A percentile compares a stretch with the other conserved stretches of the same genome.
Evolutionary conservation across 2,113 vertebrate genomes (phyloP).

Genomic region (Rhagologus leucostigma): DNA sequence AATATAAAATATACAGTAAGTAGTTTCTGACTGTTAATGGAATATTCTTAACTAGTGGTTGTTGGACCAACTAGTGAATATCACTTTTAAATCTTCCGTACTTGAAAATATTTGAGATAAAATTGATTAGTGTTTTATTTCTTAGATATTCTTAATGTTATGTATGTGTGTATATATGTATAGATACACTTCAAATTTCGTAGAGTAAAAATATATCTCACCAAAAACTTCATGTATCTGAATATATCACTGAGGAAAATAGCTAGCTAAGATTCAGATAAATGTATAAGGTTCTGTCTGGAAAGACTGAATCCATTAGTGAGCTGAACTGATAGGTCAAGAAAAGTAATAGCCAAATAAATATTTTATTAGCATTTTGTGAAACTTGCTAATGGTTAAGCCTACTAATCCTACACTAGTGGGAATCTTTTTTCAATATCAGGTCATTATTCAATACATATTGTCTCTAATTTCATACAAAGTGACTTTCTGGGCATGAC

Average conservation of each 20-base stretch:
- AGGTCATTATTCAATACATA: neutral
- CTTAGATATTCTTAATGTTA: neutral
- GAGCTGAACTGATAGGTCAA: constrained; percentile 85
- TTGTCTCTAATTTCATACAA: neutral
- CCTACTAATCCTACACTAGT: constrained; percentile 29
- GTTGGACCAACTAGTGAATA: neutral
- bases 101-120: neutral
- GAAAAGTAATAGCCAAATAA: constrained; percentile 85
- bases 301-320: constrained; percentile 84
- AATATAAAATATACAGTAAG: neutral
- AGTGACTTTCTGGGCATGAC: neutral
- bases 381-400: constrained; percentile 81
- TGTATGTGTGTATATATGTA: neutral
- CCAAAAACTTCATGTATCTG: neutral
- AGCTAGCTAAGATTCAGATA: neutral
- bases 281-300: constrained; percentile 47
- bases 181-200: neutral
- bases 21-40: neutral
- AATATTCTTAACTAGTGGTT: neutral
- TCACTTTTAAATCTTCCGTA: neutral
- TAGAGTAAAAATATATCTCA: neutral
- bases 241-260: neutral
- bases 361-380: constrained; percentile 91
- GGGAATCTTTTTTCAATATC: constrained; percentile 10
- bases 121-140: neutral